These are phyloP conservation scores for Cephus spinipes DNA, from an alignment of 2,888 invertebrate genomes.

Conservation along the genomic window DNA sequence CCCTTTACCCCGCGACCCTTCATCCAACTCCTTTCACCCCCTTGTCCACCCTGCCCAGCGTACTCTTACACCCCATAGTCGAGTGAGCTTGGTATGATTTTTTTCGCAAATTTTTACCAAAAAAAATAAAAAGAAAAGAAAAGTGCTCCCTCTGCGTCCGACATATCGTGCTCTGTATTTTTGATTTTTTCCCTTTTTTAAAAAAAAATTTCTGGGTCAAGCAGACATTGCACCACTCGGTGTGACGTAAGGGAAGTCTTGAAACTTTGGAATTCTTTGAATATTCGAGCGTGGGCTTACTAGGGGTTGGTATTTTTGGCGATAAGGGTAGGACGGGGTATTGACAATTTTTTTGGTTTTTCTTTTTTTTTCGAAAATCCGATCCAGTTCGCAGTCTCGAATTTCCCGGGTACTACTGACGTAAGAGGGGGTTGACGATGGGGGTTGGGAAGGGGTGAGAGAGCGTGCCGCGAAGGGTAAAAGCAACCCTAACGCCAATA, in stretches of 20 bases:
- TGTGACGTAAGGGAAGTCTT: no score
- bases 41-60: neutral
- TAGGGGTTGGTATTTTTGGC: no score
- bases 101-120: constrained; percentile 26
- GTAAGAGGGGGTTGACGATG: no score
- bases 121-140: constrained; percentile 43
- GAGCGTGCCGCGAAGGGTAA: neutral
- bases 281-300: no score
- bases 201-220: no score
- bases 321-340: no score
- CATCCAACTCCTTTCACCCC: neutral
- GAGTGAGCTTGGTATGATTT: constrained; percentile 13
- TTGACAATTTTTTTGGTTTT: no score
- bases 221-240: no score
- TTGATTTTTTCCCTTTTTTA: neutral
- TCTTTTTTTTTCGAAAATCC: no score
- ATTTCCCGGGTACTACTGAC: no score
- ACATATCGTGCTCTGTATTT: constrained; percentile 38
- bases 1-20: neutral
- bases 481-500: constrained; percentile 43
- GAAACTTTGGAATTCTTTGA: no score
- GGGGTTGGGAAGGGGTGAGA: neutral
- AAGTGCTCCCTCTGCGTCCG: constrained; percentile 56
- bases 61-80: constrained; percentile 19
- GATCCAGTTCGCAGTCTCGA: no score